Conservation (phyloP, 2,888 invertebrate genomes). For the Dicycla oo region DNA sequence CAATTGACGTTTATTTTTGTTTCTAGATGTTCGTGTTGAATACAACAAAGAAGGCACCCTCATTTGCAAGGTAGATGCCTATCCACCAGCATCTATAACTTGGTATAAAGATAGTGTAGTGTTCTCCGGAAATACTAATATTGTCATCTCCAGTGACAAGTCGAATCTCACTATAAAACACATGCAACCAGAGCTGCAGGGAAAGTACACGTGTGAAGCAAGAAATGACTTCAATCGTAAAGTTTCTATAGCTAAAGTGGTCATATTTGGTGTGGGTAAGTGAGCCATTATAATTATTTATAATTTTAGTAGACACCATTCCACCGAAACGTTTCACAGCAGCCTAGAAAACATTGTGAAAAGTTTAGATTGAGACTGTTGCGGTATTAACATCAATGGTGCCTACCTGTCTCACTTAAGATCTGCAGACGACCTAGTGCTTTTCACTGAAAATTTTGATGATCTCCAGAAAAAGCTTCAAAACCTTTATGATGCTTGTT, state of each 20-base stretch:
- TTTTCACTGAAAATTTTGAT: no score
- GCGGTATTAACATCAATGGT: no score
- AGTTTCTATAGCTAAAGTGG: constrained; percentile 63
- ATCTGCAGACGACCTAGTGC: no score
- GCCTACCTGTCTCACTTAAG: no score
- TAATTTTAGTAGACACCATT: neutral
- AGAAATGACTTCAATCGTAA: constrained; percentile 61
- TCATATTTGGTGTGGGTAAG: constrained; percentile 70
- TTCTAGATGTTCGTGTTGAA: constrained; percentile 56
- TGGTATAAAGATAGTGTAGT: constrained; percentile 69
- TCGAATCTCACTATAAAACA: constrained; percentile 66
- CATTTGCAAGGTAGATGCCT: constrained; percentile 69
- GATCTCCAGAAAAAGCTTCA: no score
- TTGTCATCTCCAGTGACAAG: constrained; percentile 64
- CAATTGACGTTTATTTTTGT: neutral
- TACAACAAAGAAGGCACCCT: constrained; percentile 64
- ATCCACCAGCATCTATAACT: constrained; percentile 68
- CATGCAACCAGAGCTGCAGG: constrained; percentile 66
- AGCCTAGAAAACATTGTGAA: no score
- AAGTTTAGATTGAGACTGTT: no score
- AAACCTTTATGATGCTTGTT: no score
- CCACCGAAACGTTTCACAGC: no score
- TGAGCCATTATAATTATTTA: constrained; percentile 3
- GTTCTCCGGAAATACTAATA: constrained; percentile 55
- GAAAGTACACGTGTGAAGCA: constrained; percentile 69